These are phyloP conservation scores for Drosophila grimshawi DNA, from an alignment of 1,140 invertebrate species.

Conservation along the genomic window DNA sequence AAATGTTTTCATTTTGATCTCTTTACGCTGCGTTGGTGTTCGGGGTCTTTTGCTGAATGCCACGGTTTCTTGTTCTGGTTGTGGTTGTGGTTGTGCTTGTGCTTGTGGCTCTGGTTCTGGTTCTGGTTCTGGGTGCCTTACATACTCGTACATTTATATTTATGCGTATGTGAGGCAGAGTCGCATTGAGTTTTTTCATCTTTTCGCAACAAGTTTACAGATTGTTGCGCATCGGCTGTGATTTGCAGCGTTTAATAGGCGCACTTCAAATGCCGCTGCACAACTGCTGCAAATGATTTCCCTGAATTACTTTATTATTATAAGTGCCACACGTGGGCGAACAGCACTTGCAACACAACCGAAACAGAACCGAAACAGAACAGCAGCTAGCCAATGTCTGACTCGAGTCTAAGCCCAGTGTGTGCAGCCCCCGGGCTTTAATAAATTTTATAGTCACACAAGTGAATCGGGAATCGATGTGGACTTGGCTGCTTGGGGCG, in stretches of 20 bases:
- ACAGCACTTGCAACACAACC: neutral
- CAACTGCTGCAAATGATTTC: constrained; percentile 68
- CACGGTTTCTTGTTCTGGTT: constrained; percentile 26
- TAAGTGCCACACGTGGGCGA: constrained; percentile 46
- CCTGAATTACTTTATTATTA: constrained; percentile 81
- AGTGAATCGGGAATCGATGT: neutral
- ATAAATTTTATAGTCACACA: constrained; percentile 81
- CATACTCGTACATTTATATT: constrained; percentile 2
- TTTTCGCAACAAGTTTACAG: constrained; percentile 79
- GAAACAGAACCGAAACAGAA: neutral
- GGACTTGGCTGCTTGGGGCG: constrained; percentile 22
- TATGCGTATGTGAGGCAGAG: constrained; percentile 13
- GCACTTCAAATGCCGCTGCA: constrained; percentile 70
- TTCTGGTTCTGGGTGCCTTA: constrained; percentile 13
- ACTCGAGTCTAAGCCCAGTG: constrained; percentile 7
- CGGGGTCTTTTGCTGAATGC: constrained; percentile 38
- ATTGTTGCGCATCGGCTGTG: constrained; percentile 76
- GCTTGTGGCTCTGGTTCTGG: no score
- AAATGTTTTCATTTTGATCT: constrained; percentile 83
- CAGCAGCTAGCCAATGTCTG: neutral
- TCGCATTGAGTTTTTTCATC: constrained; percentile 66
- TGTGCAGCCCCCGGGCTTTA: constrained; percentile 70
- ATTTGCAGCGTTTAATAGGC: constrained; percentile 76
- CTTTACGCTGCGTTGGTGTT: constrained; percentile 78
- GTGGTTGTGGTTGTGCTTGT: constrained; percentile 3